phyloP scores from a whole-genome alignment of 2,113 vertebrate genomes.

The Scopus umbretta region DNA sequence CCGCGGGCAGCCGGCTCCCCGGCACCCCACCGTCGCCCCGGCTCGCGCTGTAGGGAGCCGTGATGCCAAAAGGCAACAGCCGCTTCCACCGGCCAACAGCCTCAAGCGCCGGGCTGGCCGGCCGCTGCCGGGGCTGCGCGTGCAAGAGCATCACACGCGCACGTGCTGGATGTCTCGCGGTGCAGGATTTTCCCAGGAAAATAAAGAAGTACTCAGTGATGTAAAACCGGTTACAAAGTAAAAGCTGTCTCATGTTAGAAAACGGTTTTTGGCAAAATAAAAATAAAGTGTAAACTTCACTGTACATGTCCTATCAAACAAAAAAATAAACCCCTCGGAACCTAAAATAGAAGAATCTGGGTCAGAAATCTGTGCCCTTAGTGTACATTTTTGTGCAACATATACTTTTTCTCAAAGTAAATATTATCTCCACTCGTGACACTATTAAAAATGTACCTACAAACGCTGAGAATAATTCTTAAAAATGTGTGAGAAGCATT shows the following conservation, averaged over 20 bases:
- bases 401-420: slow-evolving; percentile 11
- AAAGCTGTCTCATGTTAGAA: slow-evolving; percentile 59
- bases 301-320: slow-evolving; percentile 24
- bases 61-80: background rate
- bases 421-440: background rate
- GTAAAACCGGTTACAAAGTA: slow-evolving; percentile 48
- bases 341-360: slow-evolving; percentile 33
- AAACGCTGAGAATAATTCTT: slow-evolving; percentile 22
- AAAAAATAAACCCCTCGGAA: background rate
- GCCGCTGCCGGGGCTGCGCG: background rate
- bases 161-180: background rate
- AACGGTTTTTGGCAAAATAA: slow-evolving; percentile 56
- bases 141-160: background rate
- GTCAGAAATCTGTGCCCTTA: slow-evolving; percentile 33
- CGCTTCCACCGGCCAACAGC: background rate
- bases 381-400: slow-evolving; percentile 27
- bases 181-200: background rate
- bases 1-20: background rate
- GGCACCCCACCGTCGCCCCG: background rate
- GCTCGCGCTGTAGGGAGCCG: background rate
- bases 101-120: background rate
- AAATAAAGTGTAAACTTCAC: slow-evolving; percentile 55
- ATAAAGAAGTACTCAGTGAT: slow-evolving; percentile 14
- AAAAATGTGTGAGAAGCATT: slow-evolving; percentile 28
- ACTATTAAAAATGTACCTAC: slow-evolving; percentile 56